Evolutionary conservation across 1,140 invertebrate genomes (phyloP).

Genomic region (Teleogryllus occipitalis): DNA sequence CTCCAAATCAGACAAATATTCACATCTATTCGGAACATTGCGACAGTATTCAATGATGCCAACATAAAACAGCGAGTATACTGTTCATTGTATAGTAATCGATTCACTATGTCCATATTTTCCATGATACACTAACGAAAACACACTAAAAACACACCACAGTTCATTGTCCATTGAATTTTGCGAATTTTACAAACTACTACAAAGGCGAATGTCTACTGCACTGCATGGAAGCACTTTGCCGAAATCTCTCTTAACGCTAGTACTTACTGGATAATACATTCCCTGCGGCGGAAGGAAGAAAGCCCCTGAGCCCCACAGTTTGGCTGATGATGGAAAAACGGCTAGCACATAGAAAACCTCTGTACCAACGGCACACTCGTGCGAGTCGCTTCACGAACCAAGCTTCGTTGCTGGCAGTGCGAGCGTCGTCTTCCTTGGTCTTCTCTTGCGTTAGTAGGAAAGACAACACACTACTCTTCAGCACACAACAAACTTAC

Average conservation of each 20-base stretch:
- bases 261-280: slow-evolving; percentile 80
- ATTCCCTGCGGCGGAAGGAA: slow-evolving; percentile 87
- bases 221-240: background rate
- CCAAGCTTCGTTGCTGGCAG: background rate
- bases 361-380: slow-evolving; percentile 18
- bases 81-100: too few relatives aligned
- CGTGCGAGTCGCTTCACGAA: background rate
- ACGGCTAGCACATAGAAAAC: slow-evolving; percentile 25
- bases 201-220: too few relatives aligned
- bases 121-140: too few relatives aligned
- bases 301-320: slow-evolving; percentile 87
- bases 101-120: too few relatives aligned
- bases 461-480: background rate
- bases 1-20: too few relatives aligned
- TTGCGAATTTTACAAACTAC: background rate
- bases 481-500: background rate
- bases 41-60: too few relatives aligned
- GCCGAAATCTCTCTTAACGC: background rate
- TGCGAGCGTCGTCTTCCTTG: background rate
- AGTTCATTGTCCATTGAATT: background rate
- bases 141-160: background rate
- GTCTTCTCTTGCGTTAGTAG: background rate
- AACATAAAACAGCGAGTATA: too few relatives aligned
- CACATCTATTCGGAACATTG: too few relatives aligned
- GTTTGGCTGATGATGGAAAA: slow-evolving; percentile 65